Percentiles rank a stretch among this genome's conserved stretches.
These are phyloP conservation scores for Pao palembangensis DNA, from an alignment of 2,113 vertebrate genomes.

Conservation along the genomic window DNA sequence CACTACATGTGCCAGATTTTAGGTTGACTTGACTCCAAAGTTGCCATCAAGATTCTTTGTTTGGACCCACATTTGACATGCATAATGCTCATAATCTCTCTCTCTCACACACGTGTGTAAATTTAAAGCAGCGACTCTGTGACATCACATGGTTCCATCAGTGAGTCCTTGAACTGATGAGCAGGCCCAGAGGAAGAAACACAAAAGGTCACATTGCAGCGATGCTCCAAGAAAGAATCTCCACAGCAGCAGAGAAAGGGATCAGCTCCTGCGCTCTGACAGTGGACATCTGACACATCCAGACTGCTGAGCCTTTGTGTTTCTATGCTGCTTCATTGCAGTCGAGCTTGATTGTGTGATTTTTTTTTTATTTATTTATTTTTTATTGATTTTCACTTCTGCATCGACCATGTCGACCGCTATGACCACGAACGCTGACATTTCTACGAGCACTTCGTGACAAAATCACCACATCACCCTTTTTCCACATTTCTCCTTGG, in stretches of 20 bases:
- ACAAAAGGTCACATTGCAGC: conserved; percentile 68
- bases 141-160: conserved; percentile 62
- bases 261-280: not conserved
- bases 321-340: conserved; percentile 23
- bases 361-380: no score
- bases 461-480: conserved; percentile 35
- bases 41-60: not conserved
- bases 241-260: conserved; percentile 18
- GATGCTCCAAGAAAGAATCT: conserved; percentile 32
- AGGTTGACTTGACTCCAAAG: conserved; percentile 3
- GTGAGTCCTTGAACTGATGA: conserved; percentile 73
- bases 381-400: conserved; percentile 6
- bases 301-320: conserved; percentile 43
- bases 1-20: no score
- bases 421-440: conserved; percentile 40
- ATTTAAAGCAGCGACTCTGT: conserved; percentile 63
- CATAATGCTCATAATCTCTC: conserved; percentile 4
- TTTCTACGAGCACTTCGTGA: conserved; percentile 47
- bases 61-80: not conserved
- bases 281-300: not conserved
- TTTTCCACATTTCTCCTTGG: conserved; percentile 58
- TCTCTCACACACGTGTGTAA: conserved; percentile 5
- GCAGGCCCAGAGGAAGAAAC: conserved; percentile 67
- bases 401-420: conserved; percentile 35
- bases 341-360: conserved; percentile 14